Conservation (phyloP, 53 echinoderm and acorn worm genomes). For the Luidia sarsii region DNA sequence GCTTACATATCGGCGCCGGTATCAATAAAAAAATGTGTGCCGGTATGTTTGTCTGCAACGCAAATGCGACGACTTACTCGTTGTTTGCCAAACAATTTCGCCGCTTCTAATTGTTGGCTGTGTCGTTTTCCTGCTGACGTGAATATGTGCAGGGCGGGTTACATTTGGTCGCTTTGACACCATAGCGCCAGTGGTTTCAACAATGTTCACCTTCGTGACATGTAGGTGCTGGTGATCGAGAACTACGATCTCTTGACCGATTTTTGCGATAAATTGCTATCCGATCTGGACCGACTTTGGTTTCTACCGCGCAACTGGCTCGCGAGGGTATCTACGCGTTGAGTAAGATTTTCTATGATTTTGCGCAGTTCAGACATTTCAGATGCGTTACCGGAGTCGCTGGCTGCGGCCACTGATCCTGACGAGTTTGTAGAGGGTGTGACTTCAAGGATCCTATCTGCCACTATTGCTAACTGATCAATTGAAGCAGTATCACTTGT, state of each 20-base stretch:
- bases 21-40: constrained; percentile 1
- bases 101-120: not conserved
- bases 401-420: not conserved
- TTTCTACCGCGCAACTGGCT: not conserved
- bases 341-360: not conserved
- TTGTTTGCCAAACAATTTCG: not conserved
- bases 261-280: not conserved
- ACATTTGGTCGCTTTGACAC: not conserved
- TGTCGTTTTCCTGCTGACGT: not conserved
- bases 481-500: not conserved
- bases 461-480: not conserved
- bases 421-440: not conserved
- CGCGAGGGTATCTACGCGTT: not conserved
- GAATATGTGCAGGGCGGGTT: not conserved
- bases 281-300: not conserved
- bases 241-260: not conserved
- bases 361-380: not conserved
- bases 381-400: not conserved
- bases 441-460: not conserved
- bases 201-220: not conserved
- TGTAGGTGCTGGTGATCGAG: not conserved
- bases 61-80: not conserved
- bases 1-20: constrained; percentile 13
- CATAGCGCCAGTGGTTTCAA: constrained; percentile 1
- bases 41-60: not conserved